Evolutionary conservation across 1,140 invertebrate genomes (phyloP).

Genomic region (Cephus cinctus): DNA sequence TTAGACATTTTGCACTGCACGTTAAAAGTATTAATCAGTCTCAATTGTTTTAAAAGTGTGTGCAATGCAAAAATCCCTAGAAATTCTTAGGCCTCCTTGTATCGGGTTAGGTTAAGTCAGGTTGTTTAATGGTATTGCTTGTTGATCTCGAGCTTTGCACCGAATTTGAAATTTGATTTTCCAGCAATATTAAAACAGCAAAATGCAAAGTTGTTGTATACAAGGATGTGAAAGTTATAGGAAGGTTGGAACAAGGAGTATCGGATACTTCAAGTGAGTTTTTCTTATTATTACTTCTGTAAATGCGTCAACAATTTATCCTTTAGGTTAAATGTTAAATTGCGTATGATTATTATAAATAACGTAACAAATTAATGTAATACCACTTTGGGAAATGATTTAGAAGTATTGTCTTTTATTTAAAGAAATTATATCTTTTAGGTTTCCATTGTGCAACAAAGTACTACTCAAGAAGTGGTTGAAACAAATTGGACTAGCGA

Average conservation of each 20-base stretch:
- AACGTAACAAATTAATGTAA: not conserved
- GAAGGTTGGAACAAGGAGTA: conserved; percentile 10
- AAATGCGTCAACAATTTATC: not conserved
- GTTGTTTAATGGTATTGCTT: no score
- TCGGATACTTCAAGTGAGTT: conserved; percentile 23
- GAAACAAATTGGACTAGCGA: conserved; percentile 17
- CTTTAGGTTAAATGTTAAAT: not conserved
- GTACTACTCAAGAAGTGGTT: conserved; percentile 27
- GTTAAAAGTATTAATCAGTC: no score
- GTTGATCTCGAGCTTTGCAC: no score
- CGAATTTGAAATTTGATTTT: no score
- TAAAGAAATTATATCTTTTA: conserved; percentile 10
- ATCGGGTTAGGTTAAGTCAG: no score
- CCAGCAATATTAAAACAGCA: no score
- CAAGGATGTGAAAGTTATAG: conserved; percentile 22
- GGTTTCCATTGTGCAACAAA: conserved; percentile 25
- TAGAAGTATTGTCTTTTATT: not conserved
- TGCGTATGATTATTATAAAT: not conserved
- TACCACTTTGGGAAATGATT: not conserved
- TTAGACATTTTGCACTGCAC: no score
- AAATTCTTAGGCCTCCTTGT: no score
- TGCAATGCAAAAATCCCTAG: no score
- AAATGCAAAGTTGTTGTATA: conserved; percentile 20
- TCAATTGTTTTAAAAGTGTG: no score
- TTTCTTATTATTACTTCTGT: not conserved